Conservation (phyloP, 1,140 invertebrate species). For the Ladona fulva region DNA sequence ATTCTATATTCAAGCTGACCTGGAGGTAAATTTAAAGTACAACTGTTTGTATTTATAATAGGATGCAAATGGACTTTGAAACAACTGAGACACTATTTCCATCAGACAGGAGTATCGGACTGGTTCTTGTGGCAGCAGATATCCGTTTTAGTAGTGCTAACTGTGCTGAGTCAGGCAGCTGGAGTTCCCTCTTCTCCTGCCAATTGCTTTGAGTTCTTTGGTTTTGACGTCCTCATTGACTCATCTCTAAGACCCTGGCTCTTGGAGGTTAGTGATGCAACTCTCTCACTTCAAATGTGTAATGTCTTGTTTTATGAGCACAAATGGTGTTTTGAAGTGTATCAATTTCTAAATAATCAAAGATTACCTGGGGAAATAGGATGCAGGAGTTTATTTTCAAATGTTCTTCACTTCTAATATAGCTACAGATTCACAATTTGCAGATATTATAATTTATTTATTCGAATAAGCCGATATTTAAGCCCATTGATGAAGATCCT, state of each 20-base stretch:
- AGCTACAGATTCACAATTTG: too few relatives aligned
- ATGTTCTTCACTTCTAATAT: too few relatives aligned
- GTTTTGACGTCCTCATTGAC: conserved; percentile 88
- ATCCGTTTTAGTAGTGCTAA: conserved; percentile 60
- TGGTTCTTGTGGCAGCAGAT: conserved; percentile 74
- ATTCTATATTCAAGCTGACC: too few relatives aligned
- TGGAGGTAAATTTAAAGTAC: too few relatives aligned
- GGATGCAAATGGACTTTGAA: conserved; percentile 72
- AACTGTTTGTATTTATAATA: conserved; percentile 31
- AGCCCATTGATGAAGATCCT: too few relatives aligned
- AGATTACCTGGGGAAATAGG: too few relatives aligned
- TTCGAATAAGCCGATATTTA: too few relatives aligned
- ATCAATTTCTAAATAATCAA: too few relatives aligned
- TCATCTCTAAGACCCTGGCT: conserved; percentile 77
- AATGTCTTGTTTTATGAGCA: neutral
- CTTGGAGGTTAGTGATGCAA: conserved; percentile 53
- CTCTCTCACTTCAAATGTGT: neutral
- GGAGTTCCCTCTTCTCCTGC: conserved; percentile 37
- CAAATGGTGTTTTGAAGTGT: neutral
- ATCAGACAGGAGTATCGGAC: conserved; percentile 58
- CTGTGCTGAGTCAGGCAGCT: conserved; percentile 45
- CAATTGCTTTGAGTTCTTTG: conserved; percentile 87
- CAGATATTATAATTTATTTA: too few relatives aligned
- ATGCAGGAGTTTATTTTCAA: too few relatives aligned
- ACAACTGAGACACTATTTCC: conserved; percentile 68